These are phyloP conservation scores for Etheostoma spectabile DNA, from an alignment of 2,113 vertebrate species.

Conservation along the genomic window DNA sequence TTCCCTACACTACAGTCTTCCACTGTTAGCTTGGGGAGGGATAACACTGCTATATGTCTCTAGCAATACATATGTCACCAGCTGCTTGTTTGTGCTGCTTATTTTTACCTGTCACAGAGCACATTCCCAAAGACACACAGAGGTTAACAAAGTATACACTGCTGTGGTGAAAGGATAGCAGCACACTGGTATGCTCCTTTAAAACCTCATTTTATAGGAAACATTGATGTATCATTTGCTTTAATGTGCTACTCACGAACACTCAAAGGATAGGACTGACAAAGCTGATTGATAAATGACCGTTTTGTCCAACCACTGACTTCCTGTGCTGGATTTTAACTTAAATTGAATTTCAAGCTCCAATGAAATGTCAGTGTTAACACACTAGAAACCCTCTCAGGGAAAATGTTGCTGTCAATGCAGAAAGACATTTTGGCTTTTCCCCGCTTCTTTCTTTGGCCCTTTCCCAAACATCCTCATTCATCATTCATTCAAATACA, in stretches of 20 bases:
- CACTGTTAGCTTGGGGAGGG: background rate
- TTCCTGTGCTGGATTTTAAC: slow-evolving; percentile 73
- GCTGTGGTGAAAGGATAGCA: background rate
- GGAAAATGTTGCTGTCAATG: slow-evolving; percentile 75
- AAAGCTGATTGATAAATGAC: slow-evolving; percentile 77
- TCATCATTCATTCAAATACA: slow-evolving; percentile 69
- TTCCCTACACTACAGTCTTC: background rate
- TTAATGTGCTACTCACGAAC: slow-evolving; percentile 54
- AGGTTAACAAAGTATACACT: background rate
- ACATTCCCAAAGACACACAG: background rate
- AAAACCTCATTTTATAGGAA: slow-evolving; percentile 26
- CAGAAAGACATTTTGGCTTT: slow-evolving; percentile 63
- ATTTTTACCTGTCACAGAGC: slow-evolving; percentile 10
- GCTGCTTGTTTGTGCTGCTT: slow-evolving; percentile 24
- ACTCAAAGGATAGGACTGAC: slow-evolving; percentile 66
- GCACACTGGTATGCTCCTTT: slow-evolving; percentile 9
- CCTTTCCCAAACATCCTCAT: slow-evolving; percentile 64
- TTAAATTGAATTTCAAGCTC: slow-evolving; percentile 79
- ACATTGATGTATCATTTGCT: slow-evolving; percentile 35
- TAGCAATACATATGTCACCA: slow-evolving; percentile 10
- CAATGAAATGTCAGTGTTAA: slow-evolving; percentile 77
- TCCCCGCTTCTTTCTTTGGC: slow-evolving; percentile 38
- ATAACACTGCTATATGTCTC: slow-evolving; percentile 1
- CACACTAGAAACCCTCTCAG: slow-evolving; percentile 57
- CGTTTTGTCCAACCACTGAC: slow-evolving; percentile 70